Evolutionary conservation across 2,113 vertebrate genomes (phyloP), one percentile per base, ranked within the genome.

Genomic region (Dolichallabes microphthalmus): DNA sequence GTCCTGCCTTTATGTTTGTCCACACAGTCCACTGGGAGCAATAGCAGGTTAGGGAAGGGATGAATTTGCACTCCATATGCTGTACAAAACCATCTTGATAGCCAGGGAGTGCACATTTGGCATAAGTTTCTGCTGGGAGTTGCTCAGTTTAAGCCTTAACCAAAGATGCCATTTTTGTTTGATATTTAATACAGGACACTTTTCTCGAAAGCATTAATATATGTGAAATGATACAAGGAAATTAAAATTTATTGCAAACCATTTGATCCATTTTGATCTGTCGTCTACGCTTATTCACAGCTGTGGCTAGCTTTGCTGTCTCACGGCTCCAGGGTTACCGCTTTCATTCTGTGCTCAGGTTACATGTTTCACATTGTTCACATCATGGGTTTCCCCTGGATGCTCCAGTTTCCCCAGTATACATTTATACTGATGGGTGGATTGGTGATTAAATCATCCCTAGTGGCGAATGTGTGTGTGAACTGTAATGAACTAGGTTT

Each of bases 1-100:
- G 27, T 77, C 64, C 61, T 58, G 58, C 79, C 53, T 75, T 82
- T 78, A 63, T 82, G 61, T 80, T 82, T 78, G 12, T 81, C 83
- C 20, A 68, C 32, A 84, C 32, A 63, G 80, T 68, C 39, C 61
- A 61, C 83, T 12, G 55, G 32, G 19, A 25, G 75, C 75, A 57
- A 58, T 57, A 35, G 27, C 27, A 32, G 20, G 55, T 60, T 60
- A 60, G 20, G 52, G 55, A 4, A 60, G 55, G 15, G n/a, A 79
- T 14, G 11, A 60, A 60, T 57, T 30, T 79, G 76, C 30, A 60
- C 5, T 2, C 30, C 35, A 79, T 1, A 79, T 20, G 25, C 19
- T 35, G 32, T 35, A 35, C 19, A 35, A 78, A 78, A 22, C 12
- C 19, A 1, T 32, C 10, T 73, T 35, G 87, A 88, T 63, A 52